These are phyloP conservation scores for Morinoia aosen DNA, from an alignment of 2,888 invertebrate genomes.

Conservation along the genomic window DNA sequence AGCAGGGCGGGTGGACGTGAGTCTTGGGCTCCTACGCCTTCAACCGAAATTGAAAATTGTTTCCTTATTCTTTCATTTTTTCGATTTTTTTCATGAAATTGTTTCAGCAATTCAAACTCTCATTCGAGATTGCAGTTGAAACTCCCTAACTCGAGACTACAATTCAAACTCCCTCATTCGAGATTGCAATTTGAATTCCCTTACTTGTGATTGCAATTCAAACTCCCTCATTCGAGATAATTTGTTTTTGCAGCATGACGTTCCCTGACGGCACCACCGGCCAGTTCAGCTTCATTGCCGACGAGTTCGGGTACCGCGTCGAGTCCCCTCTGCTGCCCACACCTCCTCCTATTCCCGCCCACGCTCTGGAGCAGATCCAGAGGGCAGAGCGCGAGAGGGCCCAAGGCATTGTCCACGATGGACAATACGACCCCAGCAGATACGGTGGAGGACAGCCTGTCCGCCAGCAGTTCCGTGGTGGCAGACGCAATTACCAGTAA, in stretches of 20 bases:
- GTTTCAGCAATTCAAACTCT: background rate
- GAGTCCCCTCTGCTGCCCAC: conserved; percentile 65
- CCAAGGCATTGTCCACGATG: conserved; percentile 54
- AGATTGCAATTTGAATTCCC: no score
- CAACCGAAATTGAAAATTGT: no score
- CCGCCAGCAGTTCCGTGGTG: background rate
- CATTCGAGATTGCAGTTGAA: background rate
- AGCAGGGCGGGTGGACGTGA: conserved; percentile 64
- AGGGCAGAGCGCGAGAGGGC: conserved; percentile 60
- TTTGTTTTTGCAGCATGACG: conserved; percentile 59
- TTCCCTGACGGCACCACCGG: conserved; percentile 66
- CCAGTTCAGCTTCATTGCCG: conserved; percentile 64
- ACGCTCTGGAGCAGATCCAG: conserved; percentile 63
- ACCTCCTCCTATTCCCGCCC: conserved; percentile 62
- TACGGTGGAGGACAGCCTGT: conserved; percentile 44
- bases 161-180: no score
- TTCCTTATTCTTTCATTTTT: background rate
- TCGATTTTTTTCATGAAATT: background rate
- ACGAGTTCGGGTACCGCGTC: conserved; percentile 64
- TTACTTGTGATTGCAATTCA: no score
- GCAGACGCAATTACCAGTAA: conserved; percentile 6
- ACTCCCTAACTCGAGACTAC: no score
- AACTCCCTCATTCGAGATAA: background rate
- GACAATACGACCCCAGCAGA: conserved; percentile 50
- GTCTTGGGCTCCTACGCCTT: background rate